A percentile compares a stretch with the other conserved stretches of the same genome.
Evolutionary conservation across 1,140 invertebrate species (phyloP).

Genomic region (Drosophila simulans): DNA sequence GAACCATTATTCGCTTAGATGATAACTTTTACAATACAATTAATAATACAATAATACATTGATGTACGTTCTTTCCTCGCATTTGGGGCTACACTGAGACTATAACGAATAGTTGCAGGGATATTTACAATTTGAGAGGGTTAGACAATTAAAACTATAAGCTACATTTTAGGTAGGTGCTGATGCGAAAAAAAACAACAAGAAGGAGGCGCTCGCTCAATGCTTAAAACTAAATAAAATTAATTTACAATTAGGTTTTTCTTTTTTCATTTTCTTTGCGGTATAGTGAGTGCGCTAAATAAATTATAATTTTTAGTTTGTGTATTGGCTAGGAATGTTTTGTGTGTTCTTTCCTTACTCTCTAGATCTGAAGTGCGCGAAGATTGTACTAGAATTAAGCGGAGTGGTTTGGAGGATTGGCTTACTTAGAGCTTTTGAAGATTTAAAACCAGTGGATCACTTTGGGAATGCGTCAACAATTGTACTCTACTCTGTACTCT

Average conservation of each 20-base stretch:
- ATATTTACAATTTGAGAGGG: conserved; percentile 73
- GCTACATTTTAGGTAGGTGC: conserved; percentile 52
- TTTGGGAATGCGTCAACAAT: conserved; percentile 81
- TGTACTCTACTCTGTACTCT: conserved; percentile 79
- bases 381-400: conserved; percentile 77
- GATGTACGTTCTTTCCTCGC: conserved; percentile 50
- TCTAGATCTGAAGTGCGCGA: conserved; percentile 44
- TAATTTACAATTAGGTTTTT: conserved; percentile 71
- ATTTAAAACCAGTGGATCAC: conserved; percentile 84
- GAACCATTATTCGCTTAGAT: conserved; percentile 56
- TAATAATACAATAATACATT: conserved; percentile 82
- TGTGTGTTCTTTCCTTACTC: conserved; percentile 25
- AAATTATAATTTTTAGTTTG: conserved; percentile 63
- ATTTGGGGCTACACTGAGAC: conserved; percentile 40
- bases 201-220: conserved; percentile 54
- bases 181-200: conserved; percentile 67
- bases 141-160: conserved; percentile 27
- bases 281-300: conserved; percentile 57
- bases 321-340: conserved; percentile 78
- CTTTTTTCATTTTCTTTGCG: conserved; percentile 4
- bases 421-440: conserved; percentile 82
- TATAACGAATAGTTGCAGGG: conserved; percentile 59
- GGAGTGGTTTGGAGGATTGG: conserved; percentile 51
- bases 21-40: conserved; percentile 68
- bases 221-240: conserved; percentile 80